These are phyloP conservation scores for Pammene aurita DNA, from an alignment of 2,888 invertebrate species.

Conservation along the genomic window DNA sequence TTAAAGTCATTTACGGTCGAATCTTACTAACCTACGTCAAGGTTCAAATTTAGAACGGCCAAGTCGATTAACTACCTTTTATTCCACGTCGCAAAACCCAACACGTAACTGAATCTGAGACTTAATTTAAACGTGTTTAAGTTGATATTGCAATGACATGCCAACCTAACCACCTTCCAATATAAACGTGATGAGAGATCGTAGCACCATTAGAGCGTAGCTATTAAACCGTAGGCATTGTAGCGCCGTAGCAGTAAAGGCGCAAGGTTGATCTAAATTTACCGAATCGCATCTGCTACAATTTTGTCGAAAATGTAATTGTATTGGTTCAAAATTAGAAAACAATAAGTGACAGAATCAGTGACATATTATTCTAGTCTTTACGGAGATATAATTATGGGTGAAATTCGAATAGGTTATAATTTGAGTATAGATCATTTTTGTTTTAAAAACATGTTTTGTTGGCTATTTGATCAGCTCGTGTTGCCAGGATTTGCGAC, in stretches of 20 bases:
- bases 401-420: background rate
- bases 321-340: background rate
- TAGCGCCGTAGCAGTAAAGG: conserved; percentile 30
- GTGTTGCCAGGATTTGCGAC: conserved; percentile 12
- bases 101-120: background rate
- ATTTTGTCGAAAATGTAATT: conserved; percentile 13
- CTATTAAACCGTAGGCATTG: conserved; percentile 29
- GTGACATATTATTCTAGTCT: background rate
- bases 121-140: background rate
- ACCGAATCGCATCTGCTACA: conserved; percentile 26
- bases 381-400: background rate
- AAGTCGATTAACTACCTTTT: background rate
- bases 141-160: conserved; percentile 7
- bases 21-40: conserved; percentile 19
- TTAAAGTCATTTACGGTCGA: background rate
- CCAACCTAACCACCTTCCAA: background rate
- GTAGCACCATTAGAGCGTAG: conserved; percentile 29
- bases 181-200: conserved; percentile 22
- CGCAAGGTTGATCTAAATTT: conserved; percentile 33
- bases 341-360: background rate
- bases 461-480: conserved; percentile 9
- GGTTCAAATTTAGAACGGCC: conserved; percentile 14
- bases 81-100: background rate
- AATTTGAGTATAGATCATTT: too few species aligned
- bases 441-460: background rate